phyloP scores from a whole-genome alignment of 2,113 vertebrate species.

The Puma concolor region DNA sequence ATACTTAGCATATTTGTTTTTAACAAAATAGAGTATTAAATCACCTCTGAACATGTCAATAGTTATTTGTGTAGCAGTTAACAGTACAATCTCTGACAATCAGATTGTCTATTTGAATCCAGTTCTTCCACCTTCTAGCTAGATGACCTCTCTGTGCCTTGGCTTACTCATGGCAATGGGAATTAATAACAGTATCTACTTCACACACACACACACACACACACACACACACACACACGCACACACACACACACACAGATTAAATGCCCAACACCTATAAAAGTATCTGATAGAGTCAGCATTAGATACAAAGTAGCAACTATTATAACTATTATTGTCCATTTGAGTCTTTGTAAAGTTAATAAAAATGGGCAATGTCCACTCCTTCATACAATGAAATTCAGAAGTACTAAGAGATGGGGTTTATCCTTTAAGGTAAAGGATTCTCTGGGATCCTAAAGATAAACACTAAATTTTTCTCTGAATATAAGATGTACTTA shows the following conservation, averaged over 20 bases:
- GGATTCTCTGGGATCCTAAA: not conserved
- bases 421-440: not conserved
- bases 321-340: not conserved
- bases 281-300: not conserved
- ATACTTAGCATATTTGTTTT: not conserved
- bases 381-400: slow-evolving; percentile 1
- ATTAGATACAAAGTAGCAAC: not conserved
- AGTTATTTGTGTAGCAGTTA: not conserved
- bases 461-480: not conserved
- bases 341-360: not conserved
- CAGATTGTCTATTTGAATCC: not conserved
- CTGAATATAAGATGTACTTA: not conserved
- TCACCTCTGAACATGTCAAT: not conserved
- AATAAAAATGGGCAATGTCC: not conserved
- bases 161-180: not conserved
- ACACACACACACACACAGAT: not conserved
- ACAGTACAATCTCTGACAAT: not conserved
- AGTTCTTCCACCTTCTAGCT: not conserved
- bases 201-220: not conserved
- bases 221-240: too few species aligned
- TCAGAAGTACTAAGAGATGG: not conserved
- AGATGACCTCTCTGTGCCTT: not conserved
- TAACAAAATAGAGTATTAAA: not conserved
- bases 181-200: not conserved
- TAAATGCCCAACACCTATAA: not conserved